phyloP scores from a whole-genome alignment of 2,888 invertebrate genomes.

The Neoscelio sp. region DNA sequence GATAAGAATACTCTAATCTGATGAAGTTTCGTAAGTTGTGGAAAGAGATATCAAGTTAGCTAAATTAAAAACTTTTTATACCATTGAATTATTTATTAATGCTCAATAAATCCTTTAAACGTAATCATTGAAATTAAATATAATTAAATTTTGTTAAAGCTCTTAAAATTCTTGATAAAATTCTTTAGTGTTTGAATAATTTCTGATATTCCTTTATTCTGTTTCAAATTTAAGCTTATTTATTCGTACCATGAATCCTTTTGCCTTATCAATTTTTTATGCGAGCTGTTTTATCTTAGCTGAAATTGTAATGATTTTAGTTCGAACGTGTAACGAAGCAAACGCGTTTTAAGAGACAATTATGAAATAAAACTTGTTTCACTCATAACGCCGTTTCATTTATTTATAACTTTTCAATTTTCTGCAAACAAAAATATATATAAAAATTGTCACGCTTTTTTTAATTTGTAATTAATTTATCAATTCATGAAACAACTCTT shows the following conservation, averaged over 20 bases:
- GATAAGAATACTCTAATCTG: neutral
- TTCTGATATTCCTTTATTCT: no score
- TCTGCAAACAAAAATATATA: neutral
- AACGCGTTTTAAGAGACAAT: constrained; percentile 2
- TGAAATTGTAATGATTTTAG: no score
- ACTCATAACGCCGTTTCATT: no score
- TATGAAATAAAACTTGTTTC: no score
- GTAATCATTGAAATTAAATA: constrained; percentile 16
- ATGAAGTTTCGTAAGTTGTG: neutral
- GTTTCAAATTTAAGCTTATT: no score
- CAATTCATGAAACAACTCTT: constrained; percentile 13
- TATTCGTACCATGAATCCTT: no score
- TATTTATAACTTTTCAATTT: constrained; percentile 8
- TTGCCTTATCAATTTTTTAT: no score
- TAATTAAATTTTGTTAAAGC: constrained; percentile 17
- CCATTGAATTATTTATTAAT: constrained; percentile 20
- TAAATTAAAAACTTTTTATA: constrained; percentile 12
- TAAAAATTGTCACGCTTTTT: neutral
- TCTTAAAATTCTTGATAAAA: neutral
- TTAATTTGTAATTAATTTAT: neutral
- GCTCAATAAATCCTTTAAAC: constrained; percentile 19
- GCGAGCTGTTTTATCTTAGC: no score
- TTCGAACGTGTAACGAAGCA: no score
- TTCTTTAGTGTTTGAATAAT: constrained; percentile 2
- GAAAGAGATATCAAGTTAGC: neutral